A percentile compares a stretch with the other conserved stretches of the same genome.
Evolutionary conservation across 2,797 vertebrate genomes (phyloP).

Genomic region (Phoxinus dragarum): DNA sequence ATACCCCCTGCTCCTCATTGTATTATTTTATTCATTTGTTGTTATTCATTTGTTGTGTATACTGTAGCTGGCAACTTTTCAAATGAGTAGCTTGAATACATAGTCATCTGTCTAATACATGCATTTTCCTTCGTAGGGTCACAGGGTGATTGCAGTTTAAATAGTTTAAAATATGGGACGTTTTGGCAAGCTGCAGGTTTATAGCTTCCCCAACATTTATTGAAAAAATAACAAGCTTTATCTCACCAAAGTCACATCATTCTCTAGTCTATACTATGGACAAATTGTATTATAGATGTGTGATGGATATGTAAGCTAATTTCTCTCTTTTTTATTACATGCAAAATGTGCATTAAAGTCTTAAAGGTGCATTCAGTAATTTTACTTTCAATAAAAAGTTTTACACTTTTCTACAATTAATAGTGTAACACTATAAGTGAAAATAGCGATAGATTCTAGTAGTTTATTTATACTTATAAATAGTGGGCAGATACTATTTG

Average conservation of each 20-base stretch:
- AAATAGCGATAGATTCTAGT: too few species aligned
- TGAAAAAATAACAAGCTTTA: conserved; percentile 44
- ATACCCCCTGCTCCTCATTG: background rate
- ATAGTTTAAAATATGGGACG: background rate
- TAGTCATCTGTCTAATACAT: background rate
- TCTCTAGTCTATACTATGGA: background rate
- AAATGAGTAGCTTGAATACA: too few species aligned
- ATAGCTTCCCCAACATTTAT: background rate
- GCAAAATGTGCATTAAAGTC: background rate
- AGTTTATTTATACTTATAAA: too few species aligned
- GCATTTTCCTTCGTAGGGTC: background rate
- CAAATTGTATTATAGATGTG: background rate
- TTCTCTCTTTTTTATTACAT: conserved; percentile 15
- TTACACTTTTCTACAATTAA: background rate
- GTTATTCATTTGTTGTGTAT: too few species aligned
- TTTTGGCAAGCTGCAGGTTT: background rate
- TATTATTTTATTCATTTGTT: background rate
- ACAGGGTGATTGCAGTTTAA: background rate
- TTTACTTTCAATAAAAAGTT: background rate
- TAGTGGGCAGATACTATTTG: too few species aligned
- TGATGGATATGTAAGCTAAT: background rate
- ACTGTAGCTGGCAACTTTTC: too few species aligned
- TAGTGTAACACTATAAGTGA: background rate
- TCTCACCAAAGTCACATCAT: conserved; percentile 48
- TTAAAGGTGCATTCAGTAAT: background rate